A percentile compares a stretch with the other conserved stretches of the same genome.
Evolutionary conservation across 2,797 vertebrate species (phyloP).

Genomic region (Phataginus tetradactyla): DNA sequence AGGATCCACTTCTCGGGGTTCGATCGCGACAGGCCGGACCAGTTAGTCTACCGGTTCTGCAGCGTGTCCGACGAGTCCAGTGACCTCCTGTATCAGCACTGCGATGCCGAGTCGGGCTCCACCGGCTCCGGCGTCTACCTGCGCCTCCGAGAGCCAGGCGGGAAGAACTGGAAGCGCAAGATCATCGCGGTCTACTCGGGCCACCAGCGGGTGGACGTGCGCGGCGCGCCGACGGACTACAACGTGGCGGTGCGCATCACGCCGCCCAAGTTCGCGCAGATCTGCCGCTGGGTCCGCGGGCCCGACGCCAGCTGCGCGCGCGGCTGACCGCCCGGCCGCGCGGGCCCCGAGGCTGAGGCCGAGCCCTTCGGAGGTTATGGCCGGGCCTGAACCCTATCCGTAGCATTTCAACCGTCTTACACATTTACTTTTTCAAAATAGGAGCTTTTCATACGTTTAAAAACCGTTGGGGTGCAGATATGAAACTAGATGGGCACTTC

Average conservation of each 20-base stretch:
- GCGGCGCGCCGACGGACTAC: conserved; percentile 95
- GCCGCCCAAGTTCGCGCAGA: conserved; percentile 96
- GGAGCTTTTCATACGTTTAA: conserved; percentile 49
- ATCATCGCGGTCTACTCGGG: conserved; percentile 96
- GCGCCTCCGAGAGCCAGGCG: conserved; percentile 94
- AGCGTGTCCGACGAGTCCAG: conserved; percentile 95
- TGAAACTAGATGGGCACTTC: conserved; percentile 65
- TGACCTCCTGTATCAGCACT: conserved; percentile 96
- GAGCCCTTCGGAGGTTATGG: conserved; percentile 33
- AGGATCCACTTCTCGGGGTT: conserved; percentile 99
- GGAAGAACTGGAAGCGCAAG: conserved; percentile 96
- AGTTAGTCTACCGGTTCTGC: conserved; percentile 97
- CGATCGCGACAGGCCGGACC: conserved; percentile 92
- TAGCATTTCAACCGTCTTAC: conserved; percentile 50
- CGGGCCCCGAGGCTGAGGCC: neutral
- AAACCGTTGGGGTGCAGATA: conserved; percentile 64
- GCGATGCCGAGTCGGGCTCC: conserved; percentile 95
- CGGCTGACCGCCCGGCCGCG: conserved; percentile 83
- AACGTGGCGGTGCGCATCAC: conserved; percentile 98
- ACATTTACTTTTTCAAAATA: conserved; percentile 54
- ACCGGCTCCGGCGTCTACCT: conserved; percentile 97
- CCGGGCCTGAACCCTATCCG: conserved; percentile 52
- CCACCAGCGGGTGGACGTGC: conserved; percentile 96
- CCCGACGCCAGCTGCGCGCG: conserved; percentile 90
- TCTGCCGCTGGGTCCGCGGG: conserved; percentile 97